phyloP scores from a whole-genome alignment of 2,888 invertebrate genomes.

The Tetragonisca angustula region DNA sequence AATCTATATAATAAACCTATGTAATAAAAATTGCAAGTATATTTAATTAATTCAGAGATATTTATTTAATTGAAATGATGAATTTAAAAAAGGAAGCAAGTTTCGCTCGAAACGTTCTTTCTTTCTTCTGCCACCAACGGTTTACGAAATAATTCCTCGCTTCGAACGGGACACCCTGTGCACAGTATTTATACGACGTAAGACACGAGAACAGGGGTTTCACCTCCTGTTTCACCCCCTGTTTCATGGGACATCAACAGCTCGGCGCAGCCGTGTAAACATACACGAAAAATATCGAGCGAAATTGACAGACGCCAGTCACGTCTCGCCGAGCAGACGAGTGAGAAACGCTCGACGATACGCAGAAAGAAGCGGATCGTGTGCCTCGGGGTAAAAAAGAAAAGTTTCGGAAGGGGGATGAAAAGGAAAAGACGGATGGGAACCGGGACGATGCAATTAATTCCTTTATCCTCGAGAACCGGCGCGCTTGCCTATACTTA shows the following conservation, averaged over 20 bases:
- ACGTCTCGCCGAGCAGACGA: background rate
- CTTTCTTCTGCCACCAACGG: no score
- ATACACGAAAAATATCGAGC: slow-evolving; percentile 8
- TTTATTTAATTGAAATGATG: no score
- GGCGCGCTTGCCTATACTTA: slow-evolving; percentile 57
- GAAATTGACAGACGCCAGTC: slow-evolving; percentile 31
- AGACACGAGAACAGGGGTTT: background rate
- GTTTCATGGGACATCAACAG: background rate
- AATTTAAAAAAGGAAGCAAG: no score
- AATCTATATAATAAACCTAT: no score
- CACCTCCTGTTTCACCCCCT: no score
- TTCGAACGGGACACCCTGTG: no score
- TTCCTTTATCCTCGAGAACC: slow-evolving; percentile 62
- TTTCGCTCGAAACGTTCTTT: no score
- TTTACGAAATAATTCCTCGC: no score
- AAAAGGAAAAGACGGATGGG: slow-evolving; percentile 40
- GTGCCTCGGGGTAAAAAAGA: background rate
- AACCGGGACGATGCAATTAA: slow-evolving; percentile 61
- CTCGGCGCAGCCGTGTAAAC: background rate
- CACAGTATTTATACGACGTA: background rate
- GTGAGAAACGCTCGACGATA: background rate
- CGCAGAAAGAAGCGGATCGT: background rate
- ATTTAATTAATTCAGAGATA: no score
- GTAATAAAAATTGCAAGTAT: no score
- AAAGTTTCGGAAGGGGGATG: background rate